phyloP scores from a whole-genome alignment of 1,140 invertebrate species.

The Drosophila tsacasi region DNA sequence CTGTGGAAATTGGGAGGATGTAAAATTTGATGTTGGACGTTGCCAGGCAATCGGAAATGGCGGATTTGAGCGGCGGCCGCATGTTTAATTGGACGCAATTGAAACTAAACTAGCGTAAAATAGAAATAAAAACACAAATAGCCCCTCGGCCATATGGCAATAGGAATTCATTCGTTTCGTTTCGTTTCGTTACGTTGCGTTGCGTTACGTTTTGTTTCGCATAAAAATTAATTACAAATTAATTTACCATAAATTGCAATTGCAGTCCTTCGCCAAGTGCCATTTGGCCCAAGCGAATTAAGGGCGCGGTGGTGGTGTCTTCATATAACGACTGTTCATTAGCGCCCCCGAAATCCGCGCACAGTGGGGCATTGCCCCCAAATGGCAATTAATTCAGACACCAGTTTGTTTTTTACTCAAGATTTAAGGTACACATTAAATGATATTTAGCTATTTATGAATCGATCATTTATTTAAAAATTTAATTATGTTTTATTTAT shows the following conservation, averaged over 20 bases:
- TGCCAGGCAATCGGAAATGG: conserved; percentile 70
- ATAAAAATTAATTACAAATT: conserved; percentile 82
- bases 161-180: conserved; percentile 55
- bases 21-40: conserved; percentile 64
- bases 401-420: neutral
- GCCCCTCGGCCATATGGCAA: conserved; percentile 53
- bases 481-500: too few species aligned
- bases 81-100: conserved; percentile 83
- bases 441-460: too few species aligned
- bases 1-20: conserved; percentile 34
- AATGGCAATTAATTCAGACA: neutral
- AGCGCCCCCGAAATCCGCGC: conserved; percentile 20
- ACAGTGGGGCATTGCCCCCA: conserved; percentile 7
- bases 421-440: too few species aligned
- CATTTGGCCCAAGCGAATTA: conserved; percentile 10
- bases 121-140: conserved; percentile 74
- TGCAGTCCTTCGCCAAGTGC: conserved; percentile 12
- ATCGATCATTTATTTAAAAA: too few species aligned
- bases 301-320: neutral
- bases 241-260: conserved; percentile 83
- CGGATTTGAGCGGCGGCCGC: conserved; percentile 48
- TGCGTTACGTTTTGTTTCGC: conserved; percentile 25
- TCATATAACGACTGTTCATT: conserved; percentile 41
- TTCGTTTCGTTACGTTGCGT: conserved; percentile 45
- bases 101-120: conserved; percentile 83